Conservation (phyloP, 2,888 invertebrate species). For the Agrochola lychnidis region DNA sequence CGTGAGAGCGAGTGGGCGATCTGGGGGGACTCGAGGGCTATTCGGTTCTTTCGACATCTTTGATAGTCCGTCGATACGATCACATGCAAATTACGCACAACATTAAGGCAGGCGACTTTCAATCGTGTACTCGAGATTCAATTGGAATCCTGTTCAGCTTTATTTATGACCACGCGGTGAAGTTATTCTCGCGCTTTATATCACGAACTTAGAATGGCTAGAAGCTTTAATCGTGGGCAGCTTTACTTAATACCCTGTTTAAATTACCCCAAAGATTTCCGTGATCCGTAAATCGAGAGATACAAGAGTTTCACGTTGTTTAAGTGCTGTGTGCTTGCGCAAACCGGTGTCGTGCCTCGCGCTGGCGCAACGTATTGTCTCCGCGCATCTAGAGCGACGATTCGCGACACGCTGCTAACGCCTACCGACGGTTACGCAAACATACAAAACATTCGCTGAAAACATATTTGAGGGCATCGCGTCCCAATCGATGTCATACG, state of each 20-base stretch:
- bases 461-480: slow-evolving; percentile 69
- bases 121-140: slow-evolving; percentile 50
- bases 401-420: slow-evolving; percentile 75
- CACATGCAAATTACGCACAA: slow-evolving; percentile 66
- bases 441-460: slow-evolving; percentile 65
- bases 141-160: slow-evolving; percentile 56
- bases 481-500: slow-evolving; percentile 65
- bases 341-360: slow-evolving; percentile 67
- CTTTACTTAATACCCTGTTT: slow-evolving; percentile 64
- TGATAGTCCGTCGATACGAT: slow-evolving; percentile 68
- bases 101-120: slow-evolving; percentile 55
- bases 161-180: slow-evolving; percentile 50
- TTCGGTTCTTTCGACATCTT: slow-evolving; percentile 71
- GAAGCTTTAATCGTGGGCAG: slow-evolving; percentile 55
- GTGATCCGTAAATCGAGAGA: slow-evolving; percentile 73
- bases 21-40: slow-evolving; percentile 69
- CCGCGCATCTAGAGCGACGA: slow-evolving; percentile 81
- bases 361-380: slow-evolving; percentile 79
- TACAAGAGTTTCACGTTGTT: slow-evolving; percentile 73
- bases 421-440: slow-evolving; percentile 76
- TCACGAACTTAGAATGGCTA: slow-evolving; percentile 47
- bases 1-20: slow-evolving; percentile 73
- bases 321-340: slow-evolving; percentile 69
- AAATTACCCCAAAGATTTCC: slow-evolving; percentile 70
- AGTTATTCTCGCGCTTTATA: slow-evolving; percentile 52